These are phyloP conservation scores for Gadopsis marmoratus DNA, from an alignment of 2,797 vertebrate species.

Conservation along the genomic window DNA sequence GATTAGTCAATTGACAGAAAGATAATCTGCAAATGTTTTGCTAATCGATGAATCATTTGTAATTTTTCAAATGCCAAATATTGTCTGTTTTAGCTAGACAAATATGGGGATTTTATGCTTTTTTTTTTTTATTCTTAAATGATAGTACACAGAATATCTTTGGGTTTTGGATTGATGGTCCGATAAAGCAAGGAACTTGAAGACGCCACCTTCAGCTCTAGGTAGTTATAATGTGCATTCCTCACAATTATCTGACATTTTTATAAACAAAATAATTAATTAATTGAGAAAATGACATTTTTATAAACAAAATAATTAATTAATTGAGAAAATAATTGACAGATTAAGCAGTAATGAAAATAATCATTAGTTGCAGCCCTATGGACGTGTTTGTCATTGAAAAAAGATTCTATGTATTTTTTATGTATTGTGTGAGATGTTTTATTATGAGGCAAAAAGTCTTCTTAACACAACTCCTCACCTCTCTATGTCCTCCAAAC, in stretches of 20 bases:
- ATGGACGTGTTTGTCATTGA: neutral
- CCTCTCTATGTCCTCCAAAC: conserved; percentile 70
- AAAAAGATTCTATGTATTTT: neutral
- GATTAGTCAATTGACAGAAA: too few relatives aligned
- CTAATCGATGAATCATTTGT: neutral
- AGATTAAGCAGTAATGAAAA: neutral
- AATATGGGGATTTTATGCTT: neutral
- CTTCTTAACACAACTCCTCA: conserved; percentile 66
- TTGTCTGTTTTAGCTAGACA: neutral
- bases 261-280: neutral
- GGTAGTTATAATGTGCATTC: neutral
- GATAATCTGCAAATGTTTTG: neutral
- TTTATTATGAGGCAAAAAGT: neutral
- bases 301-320: neutral
- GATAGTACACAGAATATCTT: neutral
- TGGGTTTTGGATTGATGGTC: neutral
- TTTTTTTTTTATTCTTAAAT: neutral
- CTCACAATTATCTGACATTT: neutral
- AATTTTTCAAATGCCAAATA: neutral
- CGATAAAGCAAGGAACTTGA: neutral
- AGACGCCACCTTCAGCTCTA: neutral
- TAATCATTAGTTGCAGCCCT: neutral
- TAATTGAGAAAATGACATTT: neutral
- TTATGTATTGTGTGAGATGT: neutral
- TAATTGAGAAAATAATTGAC: neutral